phyloP scores from a whole-genome alignment of 2,797 vertebrate species.

The Malacoraja senta region DNA sequence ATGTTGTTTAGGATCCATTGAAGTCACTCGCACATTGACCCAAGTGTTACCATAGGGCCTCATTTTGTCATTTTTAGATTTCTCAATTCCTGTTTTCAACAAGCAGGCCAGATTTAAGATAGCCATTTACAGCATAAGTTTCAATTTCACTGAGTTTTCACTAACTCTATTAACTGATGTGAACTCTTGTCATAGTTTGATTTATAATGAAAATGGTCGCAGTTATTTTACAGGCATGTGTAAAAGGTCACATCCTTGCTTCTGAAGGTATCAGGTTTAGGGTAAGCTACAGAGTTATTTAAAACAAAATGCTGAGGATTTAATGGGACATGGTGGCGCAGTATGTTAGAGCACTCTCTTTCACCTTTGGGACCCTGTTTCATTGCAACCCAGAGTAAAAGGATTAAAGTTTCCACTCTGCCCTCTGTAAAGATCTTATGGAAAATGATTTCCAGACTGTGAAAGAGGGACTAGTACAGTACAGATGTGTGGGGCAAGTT shows the following conservation, averaged over 20 bases:
- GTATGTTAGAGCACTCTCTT: slow-evolving; percentile 12
- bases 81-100: background rate
- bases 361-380: slow-evolving; percentile 8
- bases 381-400: slow-evolving; percentile 21
- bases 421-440: background rate
- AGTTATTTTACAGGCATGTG: slow-evolving; percentile 30
- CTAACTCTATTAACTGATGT: slow-evolving; percentile 1
- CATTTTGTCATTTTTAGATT: background rate
- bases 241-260: slow-evolving; percentile 23
- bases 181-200: background rate
- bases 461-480: no score
- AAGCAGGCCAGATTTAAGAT: background rate
- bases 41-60: background rate
- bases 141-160: background rate
- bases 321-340: slow-evolving; percentile 18
- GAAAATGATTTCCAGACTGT: slow-evolving; percentile 12
- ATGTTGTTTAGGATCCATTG: no score
- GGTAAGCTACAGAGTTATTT: background rate
- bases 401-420: slow-evolving; percentile 27
- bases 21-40: background rate
- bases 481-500: background rate
- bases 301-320: background rate
- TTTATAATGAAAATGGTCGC: slow-evolving; percentile 4
- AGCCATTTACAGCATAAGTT: background rate
- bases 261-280: slow-evolving; percentile 26